Conservation (phyloP, 2,888 invertebrate genomes). For the Slavum lentiscoides region DNA sequence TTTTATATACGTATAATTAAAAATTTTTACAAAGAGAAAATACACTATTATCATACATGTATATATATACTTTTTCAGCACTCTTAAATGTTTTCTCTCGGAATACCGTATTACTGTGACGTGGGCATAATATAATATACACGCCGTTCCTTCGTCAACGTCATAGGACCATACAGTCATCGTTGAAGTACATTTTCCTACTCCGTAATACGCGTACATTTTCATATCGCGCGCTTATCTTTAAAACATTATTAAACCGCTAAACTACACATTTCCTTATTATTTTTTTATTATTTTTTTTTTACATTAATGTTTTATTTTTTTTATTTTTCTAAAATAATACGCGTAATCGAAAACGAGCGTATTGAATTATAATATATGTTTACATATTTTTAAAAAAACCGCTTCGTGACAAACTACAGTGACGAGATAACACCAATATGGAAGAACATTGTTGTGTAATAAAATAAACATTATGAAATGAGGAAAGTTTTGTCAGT, state of each 20-base stretch:
- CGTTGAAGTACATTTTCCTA: slow-evolving; percentile 27
- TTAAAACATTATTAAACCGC: neutral
- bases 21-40: neutral
- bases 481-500: too few species aligned
- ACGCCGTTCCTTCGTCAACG: slow-evolving; percentile 30
- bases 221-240: neutral
- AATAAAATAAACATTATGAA: too few species aligned
- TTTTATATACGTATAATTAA: neutral
- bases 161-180: slow-evolving; percentile 6
- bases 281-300: too few species aligned
- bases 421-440: too few species aligned
- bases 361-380: too few species aligned
- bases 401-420: too few species aligned
- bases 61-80: neutral
- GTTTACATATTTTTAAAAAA: too few species aligned
- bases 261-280: neutral
- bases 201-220: neutral
- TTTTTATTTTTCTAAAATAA: too few species aligned
- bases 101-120: slow-evolving; percentile 17
- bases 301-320: too few species aligned
- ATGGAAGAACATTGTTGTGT: too few species aligned
- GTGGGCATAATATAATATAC: slow-evolving; percentile 22
- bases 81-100: slow-evolving; percentile 11
- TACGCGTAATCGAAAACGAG: too few species aligned
- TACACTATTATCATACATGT: neutral